A percentile compares a stretch with the other conserved stretches of the same genome.
Evolutionary conservation across 2,888 invertebrate species (phyloP).

Genomic region (Aproaerema taeniolella): DNA sequence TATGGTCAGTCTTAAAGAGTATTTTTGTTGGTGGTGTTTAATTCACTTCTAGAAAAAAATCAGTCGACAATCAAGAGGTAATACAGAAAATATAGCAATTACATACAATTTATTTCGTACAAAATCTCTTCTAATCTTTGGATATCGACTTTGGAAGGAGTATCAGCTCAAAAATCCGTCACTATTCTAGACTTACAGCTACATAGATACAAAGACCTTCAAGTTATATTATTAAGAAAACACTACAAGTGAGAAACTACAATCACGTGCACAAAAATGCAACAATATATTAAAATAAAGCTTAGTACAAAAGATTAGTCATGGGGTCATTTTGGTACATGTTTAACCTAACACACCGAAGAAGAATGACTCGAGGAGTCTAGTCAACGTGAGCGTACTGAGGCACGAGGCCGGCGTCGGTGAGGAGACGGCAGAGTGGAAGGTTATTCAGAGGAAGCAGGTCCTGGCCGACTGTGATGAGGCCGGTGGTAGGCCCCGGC

Average conservation of each 20-base stretch:
- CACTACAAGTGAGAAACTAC: not conserved
- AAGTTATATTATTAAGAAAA: too few relatives aligned
- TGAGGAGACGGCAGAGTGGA: constrained; percentile 88
- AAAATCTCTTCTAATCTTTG: too few relatives aligned
- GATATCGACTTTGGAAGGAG: too few relatives aligned
- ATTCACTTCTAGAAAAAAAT: constrained; percentile 13
- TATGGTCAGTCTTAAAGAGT: constrained; percentile 14
- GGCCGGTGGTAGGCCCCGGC: constrained; percentile 76
- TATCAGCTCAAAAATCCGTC: too few relatives aligned
- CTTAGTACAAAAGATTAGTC: not conserved
- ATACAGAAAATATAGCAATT: too few relatives aligned
- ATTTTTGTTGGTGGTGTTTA: constrained; percentile 6
- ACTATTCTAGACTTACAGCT: too few relatives aligned
- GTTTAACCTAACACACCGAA: not conserved
- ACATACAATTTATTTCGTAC: too few relatives aligned
- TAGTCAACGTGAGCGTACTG: constrained; percentile 86
- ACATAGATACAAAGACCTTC: too few relatives aligned
- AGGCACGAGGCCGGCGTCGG: constrained; percentile 84
- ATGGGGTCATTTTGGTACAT: not conserved
- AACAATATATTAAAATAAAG: constrained; percentile 4
- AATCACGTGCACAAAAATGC: constrained; percentile 9
- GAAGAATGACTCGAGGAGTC: constrained; percentile 22
- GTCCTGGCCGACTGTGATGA: constrained; percentile 85
- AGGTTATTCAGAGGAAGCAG: constrained; percentile 79
- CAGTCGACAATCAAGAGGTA: constrained; percentile 15